Base-by-base conservation (phyloP, 2,888 invertebrate species). In the Lobophora halterata region DNA sequence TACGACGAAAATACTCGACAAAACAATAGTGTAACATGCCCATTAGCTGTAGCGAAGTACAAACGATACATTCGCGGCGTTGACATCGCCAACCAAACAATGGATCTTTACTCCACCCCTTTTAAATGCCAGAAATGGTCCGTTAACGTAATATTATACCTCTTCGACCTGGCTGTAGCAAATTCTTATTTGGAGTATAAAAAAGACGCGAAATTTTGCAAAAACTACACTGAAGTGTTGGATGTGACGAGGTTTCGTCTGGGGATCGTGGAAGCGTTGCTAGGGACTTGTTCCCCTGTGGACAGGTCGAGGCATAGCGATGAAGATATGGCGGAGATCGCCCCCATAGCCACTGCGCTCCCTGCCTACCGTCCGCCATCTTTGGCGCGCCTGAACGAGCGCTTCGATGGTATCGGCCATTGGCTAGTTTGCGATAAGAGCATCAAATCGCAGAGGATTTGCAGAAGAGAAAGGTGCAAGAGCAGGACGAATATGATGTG, bases 111-210 rank as follows among this genome's bases (percentile, higher is more conserved):
- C 17, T 19, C 64, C n/a, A 53, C 59, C 5, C 53, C 52, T 30
- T 46, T 46, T 17, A 58, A 59, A 47, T 58, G 56, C 3, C 46
- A 48, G n/a, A 71, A 67, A 34, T 65, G 65, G 57, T 52, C 64
- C 1, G 14, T 70, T 0, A 60, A 63, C 29, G 42, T 64, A 1
- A 58, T 67, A 21, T 44, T 56, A 7, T 37, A 52, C 10, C 12
- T 49, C n/a, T 49, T 49, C n/a, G 48, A 49, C n/a, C 5, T 49
- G 11, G 25, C 48, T 0, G 4, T 49, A 2, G 21, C 26, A 0
- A 49, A 44, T 13, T 31, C 44, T 5, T 46, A 38, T 7, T 38
- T 46, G 1, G 48, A 49, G 8, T 49, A 49, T 8, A 12, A 28
- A 4, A 11, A 7, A 1, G 38, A 38, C 2, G 35, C 32, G 0